A percentile compares a stretch with the other conserved stretches of the same genome.
Conservation (phyloP, 2,113 vertebrate genomes). For the Callospermophilus lateralis region DNA sequence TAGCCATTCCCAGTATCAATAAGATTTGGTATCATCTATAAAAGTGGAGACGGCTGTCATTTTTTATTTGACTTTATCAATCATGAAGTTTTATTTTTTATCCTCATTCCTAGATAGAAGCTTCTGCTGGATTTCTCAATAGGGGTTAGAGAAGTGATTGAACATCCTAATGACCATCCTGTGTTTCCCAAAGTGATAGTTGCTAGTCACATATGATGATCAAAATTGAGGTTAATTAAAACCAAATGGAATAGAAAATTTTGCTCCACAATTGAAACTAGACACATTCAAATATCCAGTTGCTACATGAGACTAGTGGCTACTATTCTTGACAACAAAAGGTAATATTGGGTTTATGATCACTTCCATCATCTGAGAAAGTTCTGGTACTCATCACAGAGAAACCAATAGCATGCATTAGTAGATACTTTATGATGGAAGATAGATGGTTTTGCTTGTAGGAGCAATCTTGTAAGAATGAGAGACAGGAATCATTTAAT, state of each 20-base stretch:
- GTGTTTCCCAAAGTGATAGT: background rate
- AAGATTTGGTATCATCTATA: background rate
- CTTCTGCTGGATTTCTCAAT: background rate
- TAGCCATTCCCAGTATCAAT: background rate
- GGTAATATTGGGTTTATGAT: background rate
- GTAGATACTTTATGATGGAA: background rate
- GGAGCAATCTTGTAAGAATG: background rate
- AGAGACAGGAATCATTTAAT: background rate
- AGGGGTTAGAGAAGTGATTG: background rate
- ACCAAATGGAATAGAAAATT: background rate
- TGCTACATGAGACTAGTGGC: background rate
- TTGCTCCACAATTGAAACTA: background rate
- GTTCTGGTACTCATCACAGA: background rate
- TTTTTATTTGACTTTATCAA: background rate
- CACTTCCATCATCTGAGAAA: background rate
- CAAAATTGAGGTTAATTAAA: conserved; percentile 20
- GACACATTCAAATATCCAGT: background rate
- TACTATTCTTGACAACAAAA: background rate
- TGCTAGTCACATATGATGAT: background rate
- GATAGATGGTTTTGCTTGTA: background rate
- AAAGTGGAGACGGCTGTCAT: background rate
- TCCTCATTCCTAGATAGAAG: background rate
- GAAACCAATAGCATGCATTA: background rate
- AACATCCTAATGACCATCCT: background rate
- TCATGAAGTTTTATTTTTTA: conserved; percentile 19